phyloP scores from a whole-genome alignment of 2,888 invertebrate species.

The Meghimatium bilineatum region DNA sequence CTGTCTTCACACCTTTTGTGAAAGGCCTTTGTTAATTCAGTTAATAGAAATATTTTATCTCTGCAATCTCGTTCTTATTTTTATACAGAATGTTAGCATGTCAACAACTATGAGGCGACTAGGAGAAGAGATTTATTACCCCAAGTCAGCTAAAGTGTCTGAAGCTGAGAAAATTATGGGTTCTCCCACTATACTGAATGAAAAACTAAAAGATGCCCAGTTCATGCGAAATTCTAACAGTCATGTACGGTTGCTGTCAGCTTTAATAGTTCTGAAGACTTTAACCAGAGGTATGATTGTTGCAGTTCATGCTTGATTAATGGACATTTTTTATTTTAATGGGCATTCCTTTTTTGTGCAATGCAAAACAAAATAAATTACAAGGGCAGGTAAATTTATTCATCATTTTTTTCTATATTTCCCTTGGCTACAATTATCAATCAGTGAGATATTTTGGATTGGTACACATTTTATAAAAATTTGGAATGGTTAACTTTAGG shows the following conservation, averaged over 20 bases:
- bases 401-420: no score
- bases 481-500: no score
- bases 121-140: constrained; percentile 74
- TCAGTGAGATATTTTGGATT: no score
- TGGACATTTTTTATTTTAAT: no score
- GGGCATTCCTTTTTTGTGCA: no score
- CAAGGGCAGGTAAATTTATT: no score
- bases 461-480: no score
- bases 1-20: no score
- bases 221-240: constrained; percentile 71
- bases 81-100: constrained; percentile 66
- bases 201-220: constrained; percentile 58
- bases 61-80: not conserved
- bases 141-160: constrained; percentile 39
- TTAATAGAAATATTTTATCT: not conserved
- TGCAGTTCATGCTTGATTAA: no score
- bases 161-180: constrained; percentile 48
- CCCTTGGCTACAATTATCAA: no score
- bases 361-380: no score
- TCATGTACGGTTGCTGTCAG: constrained; percentile 71
- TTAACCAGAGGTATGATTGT: constrained; percentile 69
- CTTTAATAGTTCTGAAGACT: constrained; percentile 72
- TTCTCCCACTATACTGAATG: constrained; percentile 17
- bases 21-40: no score
- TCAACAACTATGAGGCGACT: constrained; percentile 72